Evolutionary conservation across 1,140 invertebrate species (phyloP).

Genomic region (Pseudomyrmex sp.): DNA sequence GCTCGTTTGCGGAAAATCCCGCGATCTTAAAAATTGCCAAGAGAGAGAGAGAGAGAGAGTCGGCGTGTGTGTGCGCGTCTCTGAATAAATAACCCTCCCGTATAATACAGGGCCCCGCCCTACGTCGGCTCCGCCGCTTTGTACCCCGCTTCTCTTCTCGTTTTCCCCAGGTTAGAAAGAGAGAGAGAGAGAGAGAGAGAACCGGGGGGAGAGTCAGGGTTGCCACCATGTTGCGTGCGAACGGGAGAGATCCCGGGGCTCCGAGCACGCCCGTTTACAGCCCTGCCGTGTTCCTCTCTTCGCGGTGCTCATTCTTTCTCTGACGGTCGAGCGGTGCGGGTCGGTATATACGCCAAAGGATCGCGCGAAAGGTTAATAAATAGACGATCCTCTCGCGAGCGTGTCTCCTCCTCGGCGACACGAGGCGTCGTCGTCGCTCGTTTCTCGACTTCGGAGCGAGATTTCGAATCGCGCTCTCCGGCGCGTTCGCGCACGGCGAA

Average conservation of each 20-base stretch:
- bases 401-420: slow-evolving; percentile 4
- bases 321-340: slow-evolving; percentile 69
- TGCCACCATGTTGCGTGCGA: slow-evolving; percentile 62
- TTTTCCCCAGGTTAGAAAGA: slow-evolving; percentile 3
- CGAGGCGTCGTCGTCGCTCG: too few species aligned
- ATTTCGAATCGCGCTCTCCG: background rate
- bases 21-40: slow-evolving; percentile 47
- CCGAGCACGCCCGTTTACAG: slow-evolving; percentile 59
- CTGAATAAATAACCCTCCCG: slow-evolving; percentile 52
- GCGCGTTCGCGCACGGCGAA: background rate
- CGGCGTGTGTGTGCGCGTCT: background rate
- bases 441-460: background rate
- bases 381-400: background rate
- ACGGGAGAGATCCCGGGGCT: slow-evolving; percentile 60
- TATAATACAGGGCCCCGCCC: slow-evolving; percentile 66
- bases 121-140: slow-evolving; percentile 40
- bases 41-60: background rate
- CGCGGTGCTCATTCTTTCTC: slow-evolving; percentile 76
- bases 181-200: too few species aligned
- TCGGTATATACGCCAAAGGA: slow-evolving; percentile 22
- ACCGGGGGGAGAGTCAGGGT: slow-evolving; percentile 60
- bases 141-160: slow-evolving; percentile 49
- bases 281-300: slow-evolving; percentile 65
- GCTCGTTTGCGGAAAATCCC: background rate
- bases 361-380: background rate